Base-by-base conservation (phyloP, 1,140 invertebrate species). In the Conopomorpha cramerella region DNA sequence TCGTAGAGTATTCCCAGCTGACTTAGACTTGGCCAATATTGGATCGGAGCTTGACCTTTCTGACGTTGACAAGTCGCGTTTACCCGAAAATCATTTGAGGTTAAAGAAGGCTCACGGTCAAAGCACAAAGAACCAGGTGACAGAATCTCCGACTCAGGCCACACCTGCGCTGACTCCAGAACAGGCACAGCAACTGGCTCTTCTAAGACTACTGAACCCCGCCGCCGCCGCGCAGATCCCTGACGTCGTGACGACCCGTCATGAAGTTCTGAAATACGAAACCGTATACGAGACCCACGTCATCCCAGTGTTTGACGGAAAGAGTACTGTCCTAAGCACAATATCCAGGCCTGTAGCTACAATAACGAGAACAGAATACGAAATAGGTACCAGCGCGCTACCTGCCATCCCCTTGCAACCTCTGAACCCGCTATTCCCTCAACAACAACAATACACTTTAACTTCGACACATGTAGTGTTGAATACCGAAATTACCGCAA, bases 231-330 rank as follows among this genome's bases (percentile, higher is more conserved):
- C 78, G 10, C 78, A 79, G 46, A 81, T 83, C 28, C 84, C 83
- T 3, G 84, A 86, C 47, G 81, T 91, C 0, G 82, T 90, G 18
- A 90, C 89, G 0, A 88, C 89, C 0, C 90, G 89, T 0, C 86
- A 84, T 43, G 90, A 90, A 0, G 76, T 92, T 0, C 50, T 90
- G 0, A 86, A 86, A 49, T 73, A 88, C 8, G 87, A 91, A 55
- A 92, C 90, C 0, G 44, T 92, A 1, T 92, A 87, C 58, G 89
- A 92, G 56, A 89, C 89, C 0, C 89, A 91, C 48, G 84, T 91
- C 0, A 84, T 92, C 36, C 90, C 91, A 0, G 56, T 92, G 1
- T 83, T 89, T 14, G 87, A 88, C 43, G 88, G 86, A 3, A 83
- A 83, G 8, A 86, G 82, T 41, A 92, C 89, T 0, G 76, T 87